Evolutionary conservation across 2,888 invertebrate species (phyloP), one percentile per base, ranked within the genome.

Genomic region (Nomada fabriciana): DNA sequence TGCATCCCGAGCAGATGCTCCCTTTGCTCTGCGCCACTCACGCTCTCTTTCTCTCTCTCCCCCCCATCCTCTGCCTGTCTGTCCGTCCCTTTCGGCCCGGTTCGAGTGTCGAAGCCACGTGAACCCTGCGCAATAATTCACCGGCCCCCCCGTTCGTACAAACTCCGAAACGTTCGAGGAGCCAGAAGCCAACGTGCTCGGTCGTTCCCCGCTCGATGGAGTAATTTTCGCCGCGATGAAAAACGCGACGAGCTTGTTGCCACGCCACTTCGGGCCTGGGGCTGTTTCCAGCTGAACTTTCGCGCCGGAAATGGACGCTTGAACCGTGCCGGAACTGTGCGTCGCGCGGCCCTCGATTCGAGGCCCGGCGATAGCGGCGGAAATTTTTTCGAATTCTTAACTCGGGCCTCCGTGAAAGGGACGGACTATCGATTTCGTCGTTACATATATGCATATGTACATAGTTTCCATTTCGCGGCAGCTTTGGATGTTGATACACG

Each of bases 1-100:
- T 82, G 88, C 86, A 88, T 88, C 86, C 83, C 85, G 57, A 83
- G 83, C 88, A 88, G 88, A 87, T 87, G 70, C 86, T 87, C 82
- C 85, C 79, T 80, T 80, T 79, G 73, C 71, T 55, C 67, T 71
- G 57, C 70, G 47, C 59, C 76, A 55, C 74, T 71, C 83, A 83
- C 79, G 82, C 67, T 76, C 76, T 68, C 71, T 61, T 59, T 82
- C 63, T 63, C 78, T 63, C 78, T 67, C 68, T 70, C 69, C 86
- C 84, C 84, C 85, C 77, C 74, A 79, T 77, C 71, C 71, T 55
- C 63, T 71, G 57, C 70, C 9, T 36, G 36, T 36, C 36, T 9
- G 7, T 36, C 36, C 36, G 36, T 53, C 29, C 20, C 20, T 60
- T 25, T 61, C 70, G 53, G 53, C 52, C 53, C 10, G 23, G 70